A percentile compares a stretch with the other conserved stretches of the same genome.
phyloP scores from a whole-genome alignment of 2,797 vertebrate genomes.

The Kryptopterus vitreolus region DNA sequence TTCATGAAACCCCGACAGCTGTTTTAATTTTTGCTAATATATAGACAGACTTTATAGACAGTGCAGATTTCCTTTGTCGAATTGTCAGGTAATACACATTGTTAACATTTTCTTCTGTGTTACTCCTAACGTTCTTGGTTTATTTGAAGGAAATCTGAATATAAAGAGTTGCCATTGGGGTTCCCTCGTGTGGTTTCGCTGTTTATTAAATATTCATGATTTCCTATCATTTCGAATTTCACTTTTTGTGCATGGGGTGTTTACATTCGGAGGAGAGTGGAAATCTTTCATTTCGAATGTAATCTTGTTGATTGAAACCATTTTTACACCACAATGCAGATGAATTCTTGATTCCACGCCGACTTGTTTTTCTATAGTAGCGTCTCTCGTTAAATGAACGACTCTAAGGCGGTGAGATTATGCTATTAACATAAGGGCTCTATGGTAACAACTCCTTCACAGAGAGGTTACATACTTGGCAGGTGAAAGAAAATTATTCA shows the following conservation, averaged over 20 bases:
- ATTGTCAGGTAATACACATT: neutral
- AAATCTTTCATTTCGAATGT: slow-evolving; percentile 1
- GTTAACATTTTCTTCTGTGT: neutral
- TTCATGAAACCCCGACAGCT: neutral
- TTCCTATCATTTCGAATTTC: neutral
- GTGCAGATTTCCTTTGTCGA: too few relatives aligned
- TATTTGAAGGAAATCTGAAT: neutral
- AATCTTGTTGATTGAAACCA: neutral
- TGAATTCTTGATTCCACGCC: neutral
- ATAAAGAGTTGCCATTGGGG: neutral
- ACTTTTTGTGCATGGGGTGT: neutral
- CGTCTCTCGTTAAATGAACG: neutral
- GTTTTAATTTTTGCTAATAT: neutral
- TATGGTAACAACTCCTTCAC: neutral
- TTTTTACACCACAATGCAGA: neutral
- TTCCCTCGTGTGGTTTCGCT: neutral
- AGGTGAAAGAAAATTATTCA: too few relatives aligned
- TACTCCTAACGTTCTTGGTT: neutral
- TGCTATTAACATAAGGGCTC: neutral
- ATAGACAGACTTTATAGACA: neutral
- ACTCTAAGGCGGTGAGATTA: neutral
- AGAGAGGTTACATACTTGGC: too few relatives aligned
- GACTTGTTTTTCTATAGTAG: neutral
- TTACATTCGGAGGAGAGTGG: neutral
- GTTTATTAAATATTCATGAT: neutral